Conservation (phyloP, 1,140 invertebrate species). For the Microplitis mediator region DNA sequence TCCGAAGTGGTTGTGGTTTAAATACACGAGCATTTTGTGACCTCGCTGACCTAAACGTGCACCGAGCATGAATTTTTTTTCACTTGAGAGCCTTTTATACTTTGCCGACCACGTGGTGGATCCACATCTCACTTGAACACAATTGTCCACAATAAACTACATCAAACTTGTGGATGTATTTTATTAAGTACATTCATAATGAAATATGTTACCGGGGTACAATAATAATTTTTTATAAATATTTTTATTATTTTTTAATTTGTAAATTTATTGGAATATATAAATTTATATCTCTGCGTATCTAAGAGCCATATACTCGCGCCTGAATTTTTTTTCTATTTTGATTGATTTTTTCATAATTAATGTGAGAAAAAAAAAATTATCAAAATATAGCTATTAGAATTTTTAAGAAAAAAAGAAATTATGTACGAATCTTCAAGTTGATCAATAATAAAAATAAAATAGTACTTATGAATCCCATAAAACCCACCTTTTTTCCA, state of each 20-base stretch:
- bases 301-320: no score
- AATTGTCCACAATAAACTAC: background rate
- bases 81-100: background rate
- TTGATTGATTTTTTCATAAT: no score
- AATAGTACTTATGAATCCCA: background rate
- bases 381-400: no score
- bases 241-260: no score
- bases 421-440: background rate
- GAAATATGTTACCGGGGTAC: no score
- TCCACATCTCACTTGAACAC: background rate
- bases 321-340: no score
- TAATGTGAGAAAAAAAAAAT: no score
- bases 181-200: background rate
- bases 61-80: slow-evolving; percentile 4
- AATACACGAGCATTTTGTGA: slow-evolving; percentile 14
- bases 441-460: background rate
- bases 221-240: no score
- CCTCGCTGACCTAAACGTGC: slow-evolving; percentile 7
- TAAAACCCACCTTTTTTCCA: background rate
- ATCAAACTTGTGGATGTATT: background rate
- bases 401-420: no score
- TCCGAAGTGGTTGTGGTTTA: background rate
- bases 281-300: no score
- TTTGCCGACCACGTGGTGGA: background rate
- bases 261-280: no score